A percentile compares a stretch with the other conserved stretches of the same genome.
These are phyloP conservation scores for Emmelina monodactyla DNA, from an alignment of 2,888 invertebrate genomes.

Conservation along the genomic window DNA sequence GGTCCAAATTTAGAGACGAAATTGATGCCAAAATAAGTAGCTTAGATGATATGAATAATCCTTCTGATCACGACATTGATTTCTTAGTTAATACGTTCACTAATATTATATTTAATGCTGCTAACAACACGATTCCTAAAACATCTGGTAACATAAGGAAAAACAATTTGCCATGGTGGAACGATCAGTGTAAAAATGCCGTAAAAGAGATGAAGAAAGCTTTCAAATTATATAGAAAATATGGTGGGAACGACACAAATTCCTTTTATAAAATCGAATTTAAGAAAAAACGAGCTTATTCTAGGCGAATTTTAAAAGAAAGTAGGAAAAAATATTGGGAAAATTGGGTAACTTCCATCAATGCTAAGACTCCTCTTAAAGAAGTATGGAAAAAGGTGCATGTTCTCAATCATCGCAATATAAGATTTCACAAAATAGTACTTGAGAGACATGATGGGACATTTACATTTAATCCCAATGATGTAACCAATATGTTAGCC, in stretches of 20 bases:
- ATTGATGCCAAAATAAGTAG: conserved; percentile 3
- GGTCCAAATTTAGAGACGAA: conserved; percentile 3
- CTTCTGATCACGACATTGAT: background rate
- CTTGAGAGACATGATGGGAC: no score
- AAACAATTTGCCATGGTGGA: conserved; percentile 3
- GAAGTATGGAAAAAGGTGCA: conserved; percentile 9
- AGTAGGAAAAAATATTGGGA: conserved; percentile 5
- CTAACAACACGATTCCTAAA: background rate
- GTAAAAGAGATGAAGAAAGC: conserved; percentile 6
- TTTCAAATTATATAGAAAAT: conserved; percentile 2
- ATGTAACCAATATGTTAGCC: no score
- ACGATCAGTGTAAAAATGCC: conserved; percentile 4
- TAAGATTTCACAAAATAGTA: background rate
- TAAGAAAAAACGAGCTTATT: background rate
- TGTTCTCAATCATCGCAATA: background rate
- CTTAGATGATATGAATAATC: background rate
- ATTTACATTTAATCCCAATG: no score
- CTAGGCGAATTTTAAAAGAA: conserved; percentile 4
- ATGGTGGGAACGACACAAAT: background rate
- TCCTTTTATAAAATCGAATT: background rate
- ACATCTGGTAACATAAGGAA: background rate
- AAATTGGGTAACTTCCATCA: conserved; percentile 8
- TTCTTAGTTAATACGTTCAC: background rate
- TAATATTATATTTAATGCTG: background rate
- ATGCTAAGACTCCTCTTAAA: conserved; percentile 5